A percentile compares a stretch with the other conserved stretches of the same genome.
These are phyloP conservation scores for Orthosia incerta DNA, from an alignment of 2,888 invertebrate genomes.

Conservation along the genomic window DNA sequence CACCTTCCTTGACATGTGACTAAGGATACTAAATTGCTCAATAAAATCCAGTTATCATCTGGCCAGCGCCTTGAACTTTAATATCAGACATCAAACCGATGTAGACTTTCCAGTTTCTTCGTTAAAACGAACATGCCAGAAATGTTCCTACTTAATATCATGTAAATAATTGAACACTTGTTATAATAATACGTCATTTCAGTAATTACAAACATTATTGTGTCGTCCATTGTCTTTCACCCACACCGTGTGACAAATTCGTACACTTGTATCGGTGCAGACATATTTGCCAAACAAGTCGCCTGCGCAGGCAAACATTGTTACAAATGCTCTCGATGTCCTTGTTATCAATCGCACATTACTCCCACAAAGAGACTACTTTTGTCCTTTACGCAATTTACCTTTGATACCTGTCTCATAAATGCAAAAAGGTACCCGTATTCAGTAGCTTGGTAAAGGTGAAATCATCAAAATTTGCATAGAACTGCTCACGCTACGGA, in stretches of 20 bases:
- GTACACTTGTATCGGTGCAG: conserved; percentile 67
- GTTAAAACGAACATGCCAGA: background rate
- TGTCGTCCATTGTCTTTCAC: conserved; percentile 76
- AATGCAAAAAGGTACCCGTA: conserved; percentile 27
- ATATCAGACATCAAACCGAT: background rate
- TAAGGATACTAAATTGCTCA: background rate
- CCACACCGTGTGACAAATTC: conserved; percentile 70
- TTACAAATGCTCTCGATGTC: conserved; percentile 77
- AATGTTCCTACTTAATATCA: background rate
- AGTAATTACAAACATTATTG: conserved; percentile 69
- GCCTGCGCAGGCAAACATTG: conserved; percentile 73
- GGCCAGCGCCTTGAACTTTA: background rate
- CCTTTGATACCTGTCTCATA: background rate
- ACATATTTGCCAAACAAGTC: conserved; percentile 76
- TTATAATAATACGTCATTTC: conserved; percentile 69
- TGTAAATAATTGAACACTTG: conserved; percentile 67
- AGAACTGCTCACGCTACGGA: conserved; percentile 40
- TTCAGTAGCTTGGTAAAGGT: conserved; percentile 24
- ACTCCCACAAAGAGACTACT: conserved; percentile 67
- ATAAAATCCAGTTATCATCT: background rate
- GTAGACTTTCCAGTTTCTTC: background rate
- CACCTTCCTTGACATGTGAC: conserved; percentile 1
- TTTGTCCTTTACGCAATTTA: conserved; percentile 35
- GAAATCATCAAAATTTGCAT: conserved; percentile 52
- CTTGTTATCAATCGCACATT: conserved; percentile 72